Percentiles rank a stretch among this genome's conserved stretches.
Evolutionary conservation across 2,797 vertebrate species (phyloP).

Genomic region (Acrossocheilus wenchowensis): DNA sequence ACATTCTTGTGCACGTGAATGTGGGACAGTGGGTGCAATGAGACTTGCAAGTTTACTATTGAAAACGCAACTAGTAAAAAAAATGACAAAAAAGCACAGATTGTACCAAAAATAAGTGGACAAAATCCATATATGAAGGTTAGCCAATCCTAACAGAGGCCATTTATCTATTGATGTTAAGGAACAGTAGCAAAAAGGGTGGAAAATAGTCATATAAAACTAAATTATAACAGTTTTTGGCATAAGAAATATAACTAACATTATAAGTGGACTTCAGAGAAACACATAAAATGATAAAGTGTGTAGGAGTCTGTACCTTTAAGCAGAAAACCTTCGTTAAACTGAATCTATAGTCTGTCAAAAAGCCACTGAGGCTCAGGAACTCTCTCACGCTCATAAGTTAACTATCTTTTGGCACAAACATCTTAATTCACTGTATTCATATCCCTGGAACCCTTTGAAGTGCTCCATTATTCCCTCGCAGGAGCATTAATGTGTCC

Average conservation of each 20-base stretch:
- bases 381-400: slow-evolving; percentile 9
- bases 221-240: not conserved
- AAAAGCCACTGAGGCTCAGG: slow-evolving; percentile 7
- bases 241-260: not conserved
- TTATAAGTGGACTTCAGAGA: not conserved
- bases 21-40: too few relatives aligned
- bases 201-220: not conserved
- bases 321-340: slow-evolving; percentile 21
- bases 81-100: not conserved
- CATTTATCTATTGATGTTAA: not conserved
- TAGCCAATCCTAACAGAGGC: not conserved
- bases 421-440: slow-evolving; percentile 38
- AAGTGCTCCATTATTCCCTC: slow-evolving; percentile 44
- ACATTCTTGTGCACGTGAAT: not conserved
- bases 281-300: slow-evolving; percentile 15
- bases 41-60: not conserved
- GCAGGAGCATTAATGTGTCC: slow-evolving; percentile 44
- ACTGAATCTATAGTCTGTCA: slow-evolving; percentile 23
- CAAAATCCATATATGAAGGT: not conserved
- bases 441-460: slow-evolving; percentile 42
- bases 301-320: not conserved
- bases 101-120: too few relatives aligned
- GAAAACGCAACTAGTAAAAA: not conserved
- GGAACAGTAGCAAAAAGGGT: not conserved
- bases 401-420: slow-evolving; percentile 31